A percentile compares a stretch with the other conserved stretches of the same genome.
Evolutionary conservation across 2,113 vertebrate species (phyloP).

Genomic region (Murina feae): DNA sequence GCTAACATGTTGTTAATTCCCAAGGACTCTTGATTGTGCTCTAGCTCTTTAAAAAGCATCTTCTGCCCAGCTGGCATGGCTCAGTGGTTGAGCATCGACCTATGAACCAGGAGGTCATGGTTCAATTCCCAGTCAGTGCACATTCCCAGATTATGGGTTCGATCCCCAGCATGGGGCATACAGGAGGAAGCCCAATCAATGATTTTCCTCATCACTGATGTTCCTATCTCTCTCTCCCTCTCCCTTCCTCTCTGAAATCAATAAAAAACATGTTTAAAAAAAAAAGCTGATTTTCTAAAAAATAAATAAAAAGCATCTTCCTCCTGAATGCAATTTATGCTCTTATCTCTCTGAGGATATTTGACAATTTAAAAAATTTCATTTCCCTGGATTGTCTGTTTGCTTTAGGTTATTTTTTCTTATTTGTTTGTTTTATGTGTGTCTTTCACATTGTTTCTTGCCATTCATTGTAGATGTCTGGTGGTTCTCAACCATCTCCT

Average conservation of each 20-base stretch:
- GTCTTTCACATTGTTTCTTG: not conserved
- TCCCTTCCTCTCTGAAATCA: too few relatives aligned
- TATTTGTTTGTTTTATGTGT: not conserved
- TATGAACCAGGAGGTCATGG: too few relatives aligned
- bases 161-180: too few relatives aligned
- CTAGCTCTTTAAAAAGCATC: not conserved
- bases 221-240: too few relatives aligned
- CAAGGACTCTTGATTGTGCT: not conserved
- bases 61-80: not conserved
- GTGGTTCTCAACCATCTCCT: not conserved
- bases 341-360: not conserved
- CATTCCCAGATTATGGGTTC: too few relatives aligned
- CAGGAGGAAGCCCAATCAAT: too few relatives aligned
- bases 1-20: not conserved
- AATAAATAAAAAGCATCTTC: not conserved
- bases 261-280: too few relatives aligned
- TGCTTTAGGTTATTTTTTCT: not conserved
- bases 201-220: too few relatives aligned
- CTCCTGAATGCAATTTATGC: not conserved
- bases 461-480: not conserved
- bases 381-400: not conserved
- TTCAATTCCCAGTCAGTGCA: too few relatives aligned
- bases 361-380: slow-evolving; percentile 6
- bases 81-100: too few relatives aligned
- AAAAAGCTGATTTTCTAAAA: too few relatives aligned